Percentiles rank a stretch among this genome's conserved stretches.
Evolutionary conservation across 2,888 invertebrate genomes (phyloP).

Genomic region (Parnassius orleans): DNA sequence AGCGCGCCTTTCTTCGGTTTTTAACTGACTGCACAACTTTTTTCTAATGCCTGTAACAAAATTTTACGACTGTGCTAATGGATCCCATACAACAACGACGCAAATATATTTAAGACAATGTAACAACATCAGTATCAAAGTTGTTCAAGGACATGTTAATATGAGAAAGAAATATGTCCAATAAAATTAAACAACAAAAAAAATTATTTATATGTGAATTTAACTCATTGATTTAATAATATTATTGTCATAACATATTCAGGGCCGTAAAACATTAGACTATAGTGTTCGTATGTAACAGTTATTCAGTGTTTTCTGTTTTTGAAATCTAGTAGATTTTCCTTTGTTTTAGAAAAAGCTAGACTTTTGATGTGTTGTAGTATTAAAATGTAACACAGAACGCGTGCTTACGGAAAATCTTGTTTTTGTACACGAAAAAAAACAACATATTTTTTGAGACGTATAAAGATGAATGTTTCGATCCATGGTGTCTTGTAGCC

Average conservation of each 20-base stretch:
- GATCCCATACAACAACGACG: no score
- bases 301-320: conserved; percentile 48
- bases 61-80: no score
- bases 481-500: conserved; percentile 44
- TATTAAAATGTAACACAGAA: conserved; percentile 48
- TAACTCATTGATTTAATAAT: no score
- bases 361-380: conserved; percentile 73
- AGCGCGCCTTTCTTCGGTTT: no score
- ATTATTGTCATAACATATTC: conserved; percentile 35
- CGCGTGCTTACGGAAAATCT: conserved; percentile 47
- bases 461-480: conserved; percentile 56
- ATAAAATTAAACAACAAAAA: no score
- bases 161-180: no score
- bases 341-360: conserved; percentile 66
- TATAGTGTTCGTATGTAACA: conserved; percentile 48
- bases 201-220: no score
- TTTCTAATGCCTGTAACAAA: no score
- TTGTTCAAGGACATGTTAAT: no score
- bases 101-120: no score
- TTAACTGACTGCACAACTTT: no score
- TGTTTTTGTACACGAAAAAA: conserved; percentile 64
- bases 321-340: conserved; percentile 47
- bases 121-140: no score
- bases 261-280: conserved; percentile 55
- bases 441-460: conserved; percentile 71